A percentile compares a stretch with the other conserved stretches of the same genome.
Evolutionary conservation across 1,140 invertebrate species (phyloP).

Genomic region (Ephestia elutella): DNA sequence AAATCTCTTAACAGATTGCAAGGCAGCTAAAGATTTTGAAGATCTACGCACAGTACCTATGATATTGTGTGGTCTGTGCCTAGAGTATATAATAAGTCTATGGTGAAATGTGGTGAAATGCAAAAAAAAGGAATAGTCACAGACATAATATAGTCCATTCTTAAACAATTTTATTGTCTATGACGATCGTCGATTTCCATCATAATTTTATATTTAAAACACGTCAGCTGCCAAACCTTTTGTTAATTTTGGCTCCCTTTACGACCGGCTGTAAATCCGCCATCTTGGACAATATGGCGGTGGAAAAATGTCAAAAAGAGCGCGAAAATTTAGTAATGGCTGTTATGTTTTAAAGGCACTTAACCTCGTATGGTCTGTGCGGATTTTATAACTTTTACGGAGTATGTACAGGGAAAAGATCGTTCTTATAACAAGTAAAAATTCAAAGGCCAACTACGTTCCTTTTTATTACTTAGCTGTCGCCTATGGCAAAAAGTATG

Average conservation of each 20-base stretch:
- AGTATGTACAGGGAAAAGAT: neutral
- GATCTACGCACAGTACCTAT: too few relatives aligned
- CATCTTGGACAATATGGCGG: slow-evolving; percentile 17
- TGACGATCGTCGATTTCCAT: slow-evolving; percentile 14
- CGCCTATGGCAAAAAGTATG: too few relatives aligned
- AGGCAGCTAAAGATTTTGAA: too few relatives aligned
- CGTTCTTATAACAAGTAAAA: neutral
- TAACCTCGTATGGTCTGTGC: neutral
- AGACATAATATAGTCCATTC: too few relatives aligned
- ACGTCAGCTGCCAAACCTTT: slow-evolving; percentile 56
- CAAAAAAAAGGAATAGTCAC: too few relatives aligned
- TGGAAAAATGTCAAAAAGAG: slow-evolving; percentile 5
- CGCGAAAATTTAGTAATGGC: slow-evolving; percentile 6
- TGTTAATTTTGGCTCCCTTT: slow-evolving; percentile 60
- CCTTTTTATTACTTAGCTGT: too few relatives aligned
- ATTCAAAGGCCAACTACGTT: too few relatives aligned
- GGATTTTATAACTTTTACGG: neutral
- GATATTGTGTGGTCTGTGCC: too few relatives aligned
- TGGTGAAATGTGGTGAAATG: too few relatives aligned
- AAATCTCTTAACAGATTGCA: too few relatives aligned
- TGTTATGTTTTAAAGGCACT: slow-evolving; percentile 3
- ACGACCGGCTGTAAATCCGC: slow-evolving; percentile 41
- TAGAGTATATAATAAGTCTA: too few relatives aligned
- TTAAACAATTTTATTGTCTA: neutral
- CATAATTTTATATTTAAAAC: slow-evolving; percentile 55